Evolutionary conservation across 1,140 invertebrate species (phyloP), one percentile per base, ranked within the genome.

Genomic region (Sycophaga agraensis): DNA sequence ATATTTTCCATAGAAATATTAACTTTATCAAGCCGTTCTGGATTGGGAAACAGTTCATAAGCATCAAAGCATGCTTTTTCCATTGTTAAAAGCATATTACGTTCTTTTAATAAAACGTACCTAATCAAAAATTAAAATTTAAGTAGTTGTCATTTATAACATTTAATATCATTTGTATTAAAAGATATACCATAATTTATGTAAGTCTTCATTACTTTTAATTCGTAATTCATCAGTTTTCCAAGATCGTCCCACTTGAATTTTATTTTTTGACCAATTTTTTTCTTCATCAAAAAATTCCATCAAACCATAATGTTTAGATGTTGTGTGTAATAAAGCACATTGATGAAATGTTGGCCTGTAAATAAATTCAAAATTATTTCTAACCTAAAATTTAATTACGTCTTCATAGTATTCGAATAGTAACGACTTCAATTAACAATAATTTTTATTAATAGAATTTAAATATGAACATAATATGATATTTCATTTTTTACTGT

Each of bases 21-120:
- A 1, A 97, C 92, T 85, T 97, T 98, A 74, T 98, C 94, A 46
- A 98, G 84, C 73, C 97, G 85, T 82, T 99, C 97, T 24, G 95
- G 94, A 84, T 89, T 97, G 11, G 96, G 93, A 79, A 99, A 94
- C n/a, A 90, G 64, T 76, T 86, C 79, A 35, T 76, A 78, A 70
- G 88, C 81, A 61, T 85, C 73, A 49, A 89, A 89, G 71, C 86
- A 90, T 72, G 89, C 89, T 60, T 93, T 84, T 82, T 98, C 90
- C 96, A 99, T 97, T 16, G 97, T 99, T 46, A 96, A 76, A 6
- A 99, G 81, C 95, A 98, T 97, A 76, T 99, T 99, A 58, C 87
- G 82, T 82, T 99, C 97, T 82, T 99, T 99, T 21, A 98, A 78
- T 55, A 99, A 82, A 22, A 99, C 85, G 83, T 88, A 93, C 91